These are phyloP conservation scores for Platysteira castanea DNA, from an alignment of 2,113 vertebrate species.

Conservation along the genomic window DNA sequence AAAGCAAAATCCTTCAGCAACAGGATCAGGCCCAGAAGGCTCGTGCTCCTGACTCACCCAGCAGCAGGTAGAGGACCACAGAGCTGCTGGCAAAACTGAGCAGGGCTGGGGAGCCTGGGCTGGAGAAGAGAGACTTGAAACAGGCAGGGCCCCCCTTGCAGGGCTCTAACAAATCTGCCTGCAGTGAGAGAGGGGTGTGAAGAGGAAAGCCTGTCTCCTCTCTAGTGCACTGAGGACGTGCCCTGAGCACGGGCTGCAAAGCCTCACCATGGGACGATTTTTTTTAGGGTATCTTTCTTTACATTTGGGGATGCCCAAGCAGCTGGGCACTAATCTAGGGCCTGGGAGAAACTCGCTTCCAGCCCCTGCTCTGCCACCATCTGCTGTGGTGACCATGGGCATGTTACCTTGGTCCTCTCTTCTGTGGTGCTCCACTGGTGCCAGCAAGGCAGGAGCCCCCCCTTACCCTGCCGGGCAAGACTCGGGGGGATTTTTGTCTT, in stretches of 20 bases:
- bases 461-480: neutral
- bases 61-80: neutral
- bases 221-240: fast-evolving
- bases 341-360: neutral
- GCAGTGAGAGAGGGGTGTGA: neutral
- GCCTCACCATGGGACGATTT: fast-evolving
- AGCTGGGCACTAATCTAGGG: neutral
- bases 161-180: neutral
- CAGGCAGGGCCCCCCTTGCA: neutral
- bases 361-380: neutral
- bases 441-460: neutral
- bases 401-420: neutral
- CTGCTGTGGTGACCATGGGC: fast-evolving
- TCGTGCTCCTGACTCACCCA: neutral
- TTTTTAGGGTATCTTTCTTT: neutral
- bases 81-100: neutral
- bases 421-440: neutral
- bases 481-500: neutral
- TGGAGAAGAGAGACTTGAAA: neutral
- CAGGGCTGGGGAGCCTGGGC: neutral
- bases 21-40: neutral
- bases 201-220: neutral
- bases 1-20: constrained; percentile 10
- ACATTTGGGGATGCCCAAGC: neutral
- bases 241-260: neutral